Percentiles rank a stretch among this genome's conserved stretches.
Evolutionary conservation across 2,797 vertebrate genomes (phyloP).

Genomic region (Spea hammondii): DNA sequence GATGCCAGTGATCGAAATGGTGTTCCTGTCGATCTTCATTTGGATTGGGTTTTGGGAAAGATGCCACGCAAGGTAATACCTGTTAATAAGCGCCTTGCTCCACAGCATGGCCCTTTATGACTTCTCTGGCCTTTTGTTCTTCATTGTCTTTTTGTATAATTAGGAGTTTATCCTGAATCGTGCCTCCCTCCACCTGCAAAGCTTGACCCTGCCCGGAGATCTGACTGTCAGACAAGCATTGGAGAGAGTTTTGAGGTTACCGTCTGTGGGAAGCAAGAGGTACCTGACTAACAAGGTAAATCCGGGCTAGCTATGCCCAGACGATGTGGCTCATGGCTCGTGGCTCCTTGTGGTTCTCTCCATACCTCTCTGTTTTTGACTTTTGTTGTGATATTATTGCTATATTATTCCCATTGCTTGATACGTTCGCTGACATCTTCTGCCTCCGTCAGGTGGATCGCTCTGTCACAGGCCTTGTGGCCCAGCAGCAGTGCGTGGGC

Average conservation of each 20-base stretch:
- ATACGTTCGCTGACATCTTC: neutral
- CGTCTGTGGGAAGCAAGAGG: conserved; percentile 87
- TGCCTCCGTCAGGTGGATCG: conserved; percentile 81
- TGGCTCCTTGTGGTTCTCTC: too few relatives aligned
- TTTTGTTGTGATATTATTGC: neutral
- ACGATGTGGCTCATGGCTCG: too few relatives aligned
- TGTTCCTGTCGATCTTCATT: conserved; percentile 82
- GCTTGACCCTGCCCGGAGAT: conserved; percentile 70
- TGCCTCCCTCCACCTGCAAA: conserved; percentile 52
- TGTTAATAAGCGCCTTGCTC: too few relatives aligned
- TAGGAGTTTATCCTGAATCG: conserved; percentile 78
- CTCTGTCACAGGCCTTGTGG: conserved; percentile 89
- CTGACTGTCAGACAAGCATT: conserved; percentile 75
- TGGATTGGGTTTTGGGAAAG: conserved; percentile 91
- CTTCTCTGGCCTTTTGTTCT: neutral
- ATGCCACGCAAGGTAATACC: conserved; percentile 84
- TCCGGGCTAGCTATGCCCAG: too few relatives aligned
- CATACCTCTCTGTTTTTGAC: neutral
- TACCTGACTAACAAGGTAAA: conserved; percentile 92
- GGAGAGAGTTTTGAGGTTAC: conserved; percentile 80
- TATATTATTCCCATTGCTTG: neutral
- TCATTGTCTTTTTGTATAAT: neutral
- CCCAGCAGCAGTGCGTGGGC: conserved; percentile 93
- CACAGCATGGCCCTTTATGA: too few relatives aligned
- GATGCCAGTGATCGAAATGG: conserved; percentile 48